Base-by-base conservation (phyloP, 1,140 invertebrate species). In the Campoletis sonorensis region DNA sequence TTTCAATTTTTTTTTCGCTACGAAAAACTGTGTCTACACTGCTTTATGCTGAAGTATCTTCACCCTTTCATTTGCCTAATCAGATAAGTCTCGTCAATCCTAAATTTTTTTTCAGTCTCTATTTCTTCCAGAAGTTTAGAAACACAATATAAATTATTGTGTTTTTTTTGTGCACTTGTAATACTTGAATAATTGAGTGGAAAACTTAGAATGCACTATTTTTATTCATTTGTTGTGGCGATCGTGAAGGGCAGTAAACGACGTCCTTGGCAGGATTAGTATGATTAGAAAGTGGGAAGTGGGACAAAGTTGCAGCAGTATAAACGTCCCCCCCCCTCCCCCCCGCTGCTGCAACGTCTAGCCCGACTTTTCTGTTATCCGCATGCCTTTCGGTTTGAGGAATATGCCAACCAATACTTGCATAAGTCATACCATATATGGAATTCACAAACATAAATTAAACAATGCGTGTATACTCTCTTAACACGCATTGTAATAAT, bases 221-320 rank as follows among this genome's bases (percentile, higher is more conserved):
- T 45, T 72, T 72, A 27, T 26, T n/a, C 27, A 54, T 26, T 37
- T 27, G 10, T 30, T 76, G 45, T 18, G 26, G 5, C 10, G 21
- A 58, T 54, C 13, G 40, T 64, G 26, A 54, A 64, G 70, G 70
- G 54, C 54, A 51, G 16, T 10, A n/a, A 51, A 26, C 30, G 18
- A 82, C 79, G 85, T 81, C 73, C 83, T 83, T 80, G 54, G 82
- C 67, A 68, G 84, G 84, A 87, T 89, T 85, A 84, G 86, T 88
- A 88, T 90, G 87, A 88, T 90, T 91, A 90, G 90, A 91, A 91
- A 91, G 90, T 91, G 86, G 90, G 87, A 91, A 91, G 90, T 91
- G 86, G 90, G 87, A 89, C 89, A 89, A 82, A 84, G 79, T 86
- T 85, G 85, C 86, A 84, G 84, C 40, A 76, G 84, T 84, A 88